Base-by-base conservation (phyloP, 2,888 invertebrate genomes). In the Muschampia staudingeri region DNA sequence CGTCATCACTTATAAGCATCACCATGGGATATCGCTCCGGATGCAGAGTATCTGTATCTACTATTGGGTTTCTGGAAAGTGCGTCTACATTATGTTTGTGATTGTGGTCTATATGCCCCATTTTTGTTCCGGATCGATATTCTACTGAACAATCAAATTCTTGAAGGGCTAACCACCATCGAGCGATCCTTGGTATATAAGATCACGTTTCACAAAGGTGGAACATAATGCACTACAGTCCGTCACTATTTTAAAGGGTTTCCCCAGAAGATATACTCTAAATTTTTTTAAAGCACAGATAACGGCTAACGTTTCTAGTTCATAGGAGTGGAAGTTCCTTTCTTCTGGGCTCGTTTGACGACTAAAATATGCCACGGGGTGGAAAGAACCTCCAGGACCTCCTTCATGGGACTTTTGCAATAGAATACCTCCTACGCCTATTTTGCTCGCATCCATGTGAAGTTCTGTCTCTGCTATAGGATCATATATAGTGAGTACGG, bases 381-480 rank as follows among this genome's bases (percentile, higher is more conserved):
- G 92, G 37, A 70, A 70, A 14, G 40, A n/a, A 16, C 37, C 6
- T 2, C 14, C 70, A 37, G 25, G 25, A 30, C 12, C 7, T 9
- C 42, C 12, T 42, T 11, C 42, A 11, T 11, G 42, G 2, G 40
- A n/a, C 40, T n/a, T 5, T 37, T 70, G 40, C n/a, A 70, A n/a
- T 9, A 70, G 9, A 2, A 37, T 70, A 9, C 70, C 70, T 40
- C 70, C 70, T 1, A 70, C 40, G 4, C 70, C 70, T n/a, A 40
- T n/a, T 11, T n/a, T 70, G 14, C 70, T 70, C n/a, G 70, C 70
- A 11, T 70, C 70, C 9, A 42, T 70, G 19, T 70, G 70, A 2
- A 70, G 9, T 40, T 40, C 70, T 0, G 70, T 70, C 14, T 48
- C 72, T 14, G 42, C 42, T 14, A 2, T 7, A 2, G 56, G n/a